Percentiles rank a stretch among this genome's conserved stretches.
These are phyloP conservation scores for Macquaria ambigua DNA, from an alignment of 2,113 vertebrate genomes.

Conservation along the genomic window DNA sequence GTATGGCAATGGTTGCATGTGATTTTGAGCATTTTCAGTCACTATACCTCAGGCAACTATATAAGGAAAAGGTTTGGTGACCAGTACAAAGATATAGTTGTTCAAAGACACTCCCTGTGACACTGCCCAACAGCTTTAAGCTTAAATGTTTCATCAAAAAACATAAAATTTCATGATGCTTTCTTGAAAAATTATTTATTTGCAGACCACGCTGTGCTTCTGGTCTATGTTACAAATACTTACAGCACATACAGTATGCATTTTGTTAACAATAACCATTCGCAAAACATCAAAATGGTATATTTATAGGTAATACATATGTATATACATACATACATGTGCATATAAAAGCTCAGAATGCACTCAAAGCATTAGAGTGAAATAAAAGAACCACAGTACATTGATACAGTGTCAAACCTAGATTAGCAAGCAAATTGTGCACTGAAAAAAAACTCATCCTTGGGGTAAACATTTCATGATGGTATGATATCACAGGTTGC, in stretches of 20 bases:
- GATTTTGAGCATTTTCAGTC: background rate
- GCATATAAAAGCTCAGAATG: constrained; percentile 69
- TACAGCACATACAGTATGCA: constrained; percentile 67
- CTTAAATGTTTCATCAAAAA: constrained; percentile 2
- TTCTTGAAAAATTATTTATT: constrained; percentile 80
- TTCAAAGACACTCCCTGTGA: background rate
- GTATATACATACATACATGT: constrained; percentile 82
- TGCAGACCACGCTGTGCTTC: constrained; percentile 69
- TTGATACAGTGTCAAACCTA: constrained; percentile 48
- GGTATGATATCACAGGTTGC: constrained; percentile 71
- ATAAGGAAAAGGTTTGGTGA: background rate
- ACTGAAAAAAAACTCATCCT: constrained; percentile 33
- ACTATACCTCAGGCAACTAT: background rate
- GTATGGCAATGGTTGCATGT: background rate
- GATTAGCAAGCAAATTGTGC: constrained; percentile 57
- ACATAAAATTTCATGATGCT: background rate
- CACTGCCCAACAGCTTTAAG: background rate
- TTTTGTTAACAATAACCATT: constrained; percentile 68
- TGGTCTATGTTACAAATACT: constrained; percentile 77
- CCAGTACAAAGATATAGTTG: background rate
- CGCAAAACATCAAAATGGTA: constrained; percentile 74
- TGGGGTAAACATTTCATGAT: constrained; percentile 54
- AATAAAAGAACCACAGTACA: constrained; percentile 60
- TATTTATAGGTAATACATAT: constrained; percentile 80
- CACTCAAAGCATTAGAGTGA: constrained; percentile 55